phyloP scores from a whole-genome alignment of 2,888 invertebrate species.

The Caenorhabditis wallacei region DNA sequence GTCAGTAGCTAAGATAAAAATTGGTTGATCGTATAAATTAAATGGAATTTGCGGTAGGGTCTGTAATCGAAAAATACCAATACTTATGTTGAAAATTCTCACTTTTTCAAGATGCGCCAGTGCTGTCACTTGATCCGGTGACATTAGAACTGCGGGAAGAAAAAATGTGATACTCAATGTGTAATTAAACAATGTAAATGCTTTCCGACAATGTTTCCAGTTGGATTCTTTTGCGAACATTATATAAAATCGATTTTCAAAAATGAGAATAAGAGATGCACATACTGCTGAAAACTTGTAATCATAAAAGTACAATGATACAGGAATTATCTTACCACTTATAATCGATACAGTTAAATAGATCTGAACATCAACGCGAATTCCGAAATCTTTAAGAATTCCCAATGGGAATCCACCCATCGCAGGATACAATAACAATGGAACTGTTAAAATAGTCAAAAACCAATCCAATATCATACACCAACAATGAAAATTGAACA shows the following conservation, averaged over 20 bases:
- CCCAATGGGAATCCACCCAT: conserved; percentile 20
- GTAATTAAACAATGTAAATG: not conserved
- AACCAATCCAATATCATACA: not conserved
- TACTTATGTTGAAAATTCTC: not conserved
- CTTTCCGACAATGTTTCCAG: not conserved
- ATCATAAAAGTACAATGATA: no score
- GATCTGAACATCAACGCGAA: not conserved
- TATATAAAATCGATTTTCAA: not conserved
- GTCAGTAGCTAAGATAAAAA: not conserved
- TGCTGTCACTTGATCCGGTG: not conserved
- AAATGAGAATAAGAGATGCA: not conserved
- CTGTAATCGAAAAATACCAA: not conserved
- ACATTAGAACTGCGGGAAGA: not conserved
- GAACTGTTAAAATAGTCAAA: not conserved
- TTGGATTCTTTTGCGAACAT: not conserved
- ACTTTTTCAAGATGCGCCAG: not conserved
- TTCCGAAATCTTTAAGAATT: not conserved
- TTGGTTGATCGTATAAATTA: not conserved
- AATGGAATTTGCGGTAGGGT: not conserved
- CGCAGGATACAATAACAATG: not conserved
- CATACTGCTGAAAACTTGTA: not conserved
- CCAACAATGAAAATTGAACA: conserved; percentile 17
- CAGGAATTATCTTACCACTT: not conserved
- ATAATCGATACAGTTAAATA: not conserved
- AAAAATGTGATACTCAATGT: not conserved